A percentile compares a stretch with the other conserved stretches of the same genome.
Conservation (phyloP, 2,888 invertebrate genomes). For the Amiota communis region DNA sequence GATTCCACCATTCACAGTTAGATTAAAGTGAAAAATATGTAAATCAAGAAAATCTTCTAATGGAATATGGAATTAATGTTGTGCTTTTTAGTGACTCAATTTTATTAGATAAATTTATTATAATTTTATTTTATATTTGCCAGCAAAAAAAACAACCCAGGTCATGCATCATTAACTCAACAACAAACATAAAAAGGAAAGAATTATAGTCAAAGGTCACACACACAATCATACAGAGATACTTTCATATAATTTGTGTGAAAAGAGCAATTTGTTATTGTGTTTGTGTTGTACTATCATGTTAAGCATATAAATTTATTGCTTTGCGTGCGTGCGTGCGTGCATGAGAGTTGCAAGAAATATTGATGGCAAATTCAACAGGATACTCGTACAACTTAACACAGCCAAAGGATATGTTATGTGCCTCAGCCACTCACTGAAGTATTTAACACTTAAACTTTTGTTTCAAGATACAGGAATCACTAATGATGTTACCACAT, state of each 20-base stretch:
- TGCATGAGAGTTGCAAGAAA: slow-evolving; percentile 9
- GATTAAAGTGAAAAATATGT: no score
- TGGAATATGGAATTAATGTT: no score
- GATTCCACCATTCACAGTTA: no score
- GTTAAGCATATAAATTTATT: slow-evolving; percentile 34
- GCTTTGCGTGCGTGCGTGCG: slow-evolving; percentile 16
- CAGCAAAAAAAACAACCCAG: no score
- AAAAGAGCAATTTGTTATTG: no score
- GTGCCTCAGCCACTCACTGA: slow-evolving; percentile 1
- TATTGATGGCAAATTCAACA: not conserved
- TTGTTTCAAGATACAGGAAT: not conserved
- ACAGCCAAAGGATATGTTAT: slow-evolving; percentile 33
- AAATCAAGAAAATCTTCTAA: no score
- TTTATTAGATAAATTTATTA: no score
- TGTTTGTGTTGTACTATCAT: not conserved
- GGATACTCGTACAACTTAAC: not conserved
- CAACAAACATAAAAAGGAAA: not conserved
- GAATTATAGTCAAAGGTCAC: slow-evolving; percentile 1
- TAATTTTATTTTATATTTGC: no score
- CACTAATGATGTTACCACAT: slow-evolving; percentile 68
- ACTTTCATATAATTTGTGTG: no score
- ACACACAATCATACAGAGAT: not conserved
- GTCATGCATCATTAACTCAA: no score
- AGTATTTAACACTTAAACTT: not conserved
- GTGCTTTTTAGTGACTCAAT: no score